Evolutionary conservation across 2,113 vertebrate species (phyloP), one percentile per base, ranked within the genome.

Genomic region (Corythaeola cristata): DNA sequence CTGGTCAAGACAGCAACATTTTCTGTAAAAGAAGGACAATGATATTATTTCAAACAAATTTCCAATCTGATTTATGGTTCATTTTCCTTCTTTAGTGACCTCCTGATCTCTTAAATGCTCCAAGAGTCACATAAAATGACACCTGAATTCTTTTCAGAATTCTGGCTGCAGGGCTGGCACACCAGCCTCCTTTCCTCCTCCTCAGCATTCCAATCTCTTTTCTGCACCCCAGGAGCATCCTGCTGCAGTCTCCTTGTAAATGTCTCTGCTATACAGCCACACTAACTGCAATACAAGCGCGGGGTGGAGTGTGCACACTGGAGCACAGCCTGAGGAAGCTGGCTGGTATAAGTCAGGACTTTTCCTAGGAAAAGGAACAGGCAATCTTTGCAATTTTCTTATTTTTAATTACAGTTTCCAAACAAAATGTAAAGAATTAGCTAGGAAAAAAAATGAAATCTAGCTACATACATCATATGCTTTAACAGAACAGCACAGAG

Each of bases 1-100:
- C 71, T 47, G 77, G 93, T 89, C 88, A 97, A 89, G 94, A 80
- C n/a, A 89, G 81, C 60, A 92, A 89, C 94, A 96, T 94, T 88
- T 93, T 86, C 97, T 98, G 87, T 19, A 80, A 96, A 83, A 97
- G 68, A 97, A 35, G 92, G 44, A 66, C 27, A 78, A 82, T 13
- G 22, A 28, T 26, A 22, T 84, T 77, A 89, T 45, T 60, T 58
- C 64, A 64, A 90, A 68, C 26, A 74, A 77, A 41, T 81, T 88
- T 93, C 69, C 74, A 62, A 75, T 18, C 30, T 28, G 59, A 75
- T 78, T 92, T 53, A 71, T 5, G 92, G 28, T 9, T 53, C 15
- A 11, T 67, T 89, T 90, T 79, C 66, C 80, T 91, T 77, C 41
- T 93, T 92, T 32, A 49, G 41, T 21, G 47, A 77, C 35, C 35